Conservation (phyloP, 2,888 invertebrate species). For the Epirrita christyi region DNA sequence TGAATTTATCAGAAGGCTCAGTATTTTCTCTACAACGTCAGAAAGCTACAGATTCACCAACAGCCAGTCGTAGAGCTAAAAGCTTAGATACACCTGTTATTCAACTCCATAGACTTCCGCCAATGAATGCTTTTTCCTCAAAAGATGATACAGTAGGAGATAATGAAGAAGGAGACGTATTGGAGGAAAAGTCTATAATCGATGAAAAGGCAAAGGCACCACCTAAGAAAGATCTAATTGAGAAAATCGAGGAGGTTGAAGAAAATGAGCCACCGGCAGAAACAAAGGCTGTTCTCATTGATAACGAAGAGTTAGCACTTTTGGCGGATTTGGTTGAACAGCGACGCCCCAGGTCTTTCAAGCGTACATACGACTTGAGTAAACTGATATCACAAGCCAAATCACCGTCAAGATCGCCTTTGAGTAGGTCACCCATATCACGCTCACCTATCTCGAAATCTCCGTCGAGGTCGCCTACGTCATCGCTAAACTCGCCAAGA, state of each 20-base stretch:
- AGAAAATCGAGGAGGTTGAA: conserved; percentile 82
- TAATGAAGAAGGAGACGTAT: conserved; percentile 87
- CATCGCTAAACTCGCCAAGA: conserved; percentile 79
- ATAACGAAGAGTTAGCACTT: conserved; percentile 83
- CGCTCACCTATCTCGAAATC: conserved; percentile 81
- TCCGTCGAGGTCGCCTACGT: conserved; percentile 81
- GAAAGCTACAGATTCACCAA: conserved; percentile 90
- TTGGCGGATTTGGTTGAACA: conserved; percentile 83
- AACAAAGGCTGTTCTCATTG: conserved; percentile 79
- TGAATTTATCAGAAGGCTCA: conserved; percentile 94
- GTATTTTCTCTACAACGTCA: conserved; percentile 91
- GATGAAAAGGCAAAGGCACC: conserved; percentile 62
- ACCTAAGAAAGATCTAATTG: conserved; percentile 66
- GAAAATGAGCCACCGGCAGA: conserved; percentile 69
- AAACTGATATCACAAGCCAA: conserved; percentile 72
- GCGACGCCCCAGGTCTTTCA: conserved; percentile 78
- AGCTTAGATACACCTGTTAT: conserved; percentile 94
- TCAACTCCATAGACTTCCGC: conserved; percentile 90
- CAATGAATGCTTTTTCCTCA: conserved; percentile 94
- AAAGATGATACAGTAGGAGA: conserved; percentile 95
- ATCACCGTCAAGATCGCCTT: conserved; percentile 75
- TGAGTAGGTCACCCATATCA: conserved; percentile 76
- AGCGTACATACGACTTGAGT: conserved; percentile 73
- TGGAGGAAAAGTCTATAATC: conserved; percentile 85
- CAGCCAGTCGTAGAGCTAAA: conserved; percentile 90